A percentile compares a stretch with the other conserved stretches of the same genome.
Conservation (phyloP, 2,113 vertebrate genomes). For the Halcyon senegalensis region DNA sequence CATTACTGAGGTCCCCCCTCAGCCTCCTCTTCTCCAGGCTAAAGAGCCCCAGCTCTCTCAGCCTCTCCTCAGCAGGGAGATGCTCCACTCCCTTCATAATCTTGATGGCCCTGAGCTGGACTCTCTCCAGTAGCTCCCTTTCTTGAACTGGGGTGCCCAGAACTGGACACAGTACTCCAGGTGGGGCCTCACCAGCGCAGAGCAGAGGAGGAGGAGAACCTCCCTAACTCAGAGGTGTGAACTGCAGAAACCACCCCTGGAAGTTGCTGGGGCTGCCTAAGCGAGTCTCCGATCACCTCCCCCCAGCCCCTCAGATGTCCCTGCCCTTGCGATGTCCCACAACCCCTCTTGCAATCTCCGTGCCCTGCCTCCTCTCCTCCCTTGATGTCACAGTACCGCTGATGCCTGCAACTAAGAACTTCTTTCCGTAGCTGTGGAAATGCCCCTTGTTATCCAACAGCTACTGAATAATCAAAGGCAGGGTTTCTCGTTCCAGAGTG, state of each 20-base stretch:
- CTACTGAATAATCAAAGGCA: neutral
- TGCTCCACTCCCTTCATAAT: too few species aligned
- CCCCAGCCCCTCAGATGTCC: neutral
- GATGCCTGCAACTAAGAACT: neutral
- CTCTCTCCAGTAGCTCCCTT: too few species aligned
- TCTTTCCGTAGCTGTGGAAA: neutral
- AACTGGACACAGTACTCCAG: too few species aligned
- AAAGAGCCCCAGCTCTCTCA: too few species aligned
- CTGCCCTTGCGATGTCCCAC: neutral
- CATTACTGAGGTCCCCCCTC: too few species aligned
- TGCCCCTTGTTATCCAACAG: neutral
- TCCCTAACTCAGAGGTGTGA: neutral
- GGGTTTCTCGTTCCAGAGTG: neutral
- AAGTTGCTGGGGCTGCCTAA: neutral
- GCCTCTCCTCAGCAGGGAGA: too few species aligned
- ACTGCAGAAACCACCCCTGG: neutral
- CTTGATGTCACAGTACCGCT: accelerated
- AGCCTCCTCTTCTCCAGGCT: too few species aligned
- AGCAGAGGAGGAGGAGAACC: too few species aligned
- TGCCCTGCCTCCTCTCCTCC: neutral
- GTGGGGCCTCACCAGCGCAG: too few species aligned
- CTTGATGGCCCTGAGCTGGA: too few species aligned
- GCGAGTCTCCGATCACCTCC: neutral
- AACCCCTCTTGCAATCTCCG: neutral
- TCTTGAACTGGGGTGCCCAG: too few species aligned